Base-by-base conservation (phyloP, 2,113 vertebrate species). In the Macaca mulatta region DNA sequence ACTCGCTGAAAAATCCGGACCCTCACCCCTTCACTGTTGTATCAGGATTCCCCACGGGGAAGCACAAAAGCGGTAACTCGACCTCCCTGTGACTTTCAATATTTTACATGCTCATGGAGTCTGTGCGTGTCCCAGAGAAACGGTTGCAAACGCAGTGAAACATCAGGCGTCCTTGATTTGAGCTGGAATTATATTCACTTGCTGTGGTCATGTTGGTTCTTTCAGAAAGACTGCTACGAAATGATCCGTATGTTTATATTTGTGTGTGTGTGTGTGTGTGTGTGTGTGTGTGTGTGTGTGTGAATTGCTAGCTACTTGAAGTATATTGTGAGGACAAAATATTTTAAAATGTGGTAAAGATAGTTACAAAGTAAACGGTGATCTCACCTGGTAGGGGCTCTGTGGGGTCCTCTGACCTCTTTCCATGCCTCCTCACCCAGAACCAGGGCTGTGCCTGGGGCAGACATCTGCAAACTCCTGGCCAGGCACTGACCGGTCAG, bases 211-310 rank as follows among this genome's bases (percentile, higher is more conserved):
- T 22, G 22, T 83, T 8, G 2, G 32, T 52, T 83, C 91, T 87
- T n/a, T 55, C 2, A 0, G 27, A 61, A 88, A 84, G 88, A 40
- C 32, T 14, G 14, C n/a, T 0, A n/a, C 38, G 82, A 72, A 6
- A 14, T 0, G 16, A 22, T 7, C 23, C 32, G 10, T 32, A 1
- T 1, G 2, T 67, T 25, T 61, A 12, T 4, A 5, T 40, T 8
- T 30, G 14, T 2, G 0, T 9, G 3, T n/a, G 57, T n/a, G 22
- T 14, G 23, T 52, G 77, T 52, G 78, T 23, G 79, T 20, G 35
- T 30, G 27, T 27, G 20, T 43, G n/a, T 23, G n/a, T n/a, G n/a
- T n/a, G n/a, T n/a, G 30, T 40, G 38, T 38, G n/a, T 80, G 48
- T 11, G 38, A 88, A 38, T 12, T 75, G 23, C 43, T 48, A 32